A percentile compares a stretch with the other conserved stretches of the same genome.
These are phyloP conservation scores for Epirrita christyi DNA, from an alignment of 2,888 invertebrate species.

Conservation along the genomic window DNA sequence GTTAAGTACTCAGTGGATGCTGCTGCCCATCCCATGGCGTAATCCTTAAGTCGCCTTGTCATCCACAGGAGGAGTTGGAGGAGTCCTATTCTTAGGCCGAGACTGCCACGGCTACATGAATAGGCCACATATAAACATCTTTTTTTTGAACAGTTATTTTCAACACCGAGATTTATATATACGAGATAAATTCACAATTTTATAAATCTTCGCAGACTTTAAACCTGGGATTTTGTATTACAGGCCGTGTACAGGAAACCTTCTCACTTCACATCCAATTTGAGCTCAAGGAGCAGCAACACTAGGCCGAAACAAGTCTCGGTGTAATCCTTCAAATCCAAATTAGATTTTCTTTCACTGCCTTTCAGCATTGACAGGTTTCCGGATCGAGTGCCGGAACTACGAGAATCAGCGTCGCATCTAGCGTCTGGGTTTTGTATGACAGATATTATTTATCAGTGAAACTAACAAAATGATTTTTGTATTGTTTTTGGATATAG, in stretches of 20 bases:
- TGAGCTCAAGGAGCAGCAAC: slow-evolving; percentile 64
- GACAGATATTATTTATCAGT: slow-evolving; percentile 33
- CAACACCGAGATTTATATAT: slow-evolving; percentile 5
- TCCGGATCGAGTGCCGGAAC: slow-evolving; percentile 44
- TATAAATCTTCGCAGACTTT: slow-evolving; percentile 13
- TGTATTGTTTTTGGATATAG: too few species aligned
- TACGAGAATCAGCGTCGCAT: slow-evolving; percentile 43
- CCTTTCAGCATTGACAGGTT: slow-evolving; percentile 77
- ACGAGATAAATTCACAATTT: slow-evolving; percentile 6
- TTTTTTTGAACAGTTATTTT: slow-evolving; percentile 10
- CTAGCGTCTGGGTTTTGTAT: slow-evolving; percentile 31
- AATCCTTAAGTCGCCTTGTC: too few species aligned
- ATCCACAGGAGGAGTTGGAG: too few species aligned
- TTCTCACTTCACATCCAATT: slow-evolving; percentile 71
- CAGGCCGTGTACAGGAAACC: slow-evolving; percentile 51
- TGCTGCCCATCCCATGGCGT: too few species aligned
- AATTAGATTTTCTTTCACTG: slow-evolving; percentile 83
- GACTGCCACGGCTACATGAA: too few species aligned
- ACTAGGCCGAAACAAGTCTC: slow-evolving; percentile 81
- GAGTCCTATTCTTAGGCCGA: too few species aligned
- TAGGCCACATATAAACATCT: too few species aligned
- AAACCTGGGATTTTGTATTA: slow-evolving; percentile 20
- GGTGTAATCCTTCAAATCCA: slow-evolving; percentile 82
- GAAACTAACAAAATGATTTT: too few species aligned
- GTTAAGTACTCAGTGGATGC: too few species aligned